Conservation (phyloP, 2,888 invertebrate species). For the Lumbricus terrestris region DNA sequence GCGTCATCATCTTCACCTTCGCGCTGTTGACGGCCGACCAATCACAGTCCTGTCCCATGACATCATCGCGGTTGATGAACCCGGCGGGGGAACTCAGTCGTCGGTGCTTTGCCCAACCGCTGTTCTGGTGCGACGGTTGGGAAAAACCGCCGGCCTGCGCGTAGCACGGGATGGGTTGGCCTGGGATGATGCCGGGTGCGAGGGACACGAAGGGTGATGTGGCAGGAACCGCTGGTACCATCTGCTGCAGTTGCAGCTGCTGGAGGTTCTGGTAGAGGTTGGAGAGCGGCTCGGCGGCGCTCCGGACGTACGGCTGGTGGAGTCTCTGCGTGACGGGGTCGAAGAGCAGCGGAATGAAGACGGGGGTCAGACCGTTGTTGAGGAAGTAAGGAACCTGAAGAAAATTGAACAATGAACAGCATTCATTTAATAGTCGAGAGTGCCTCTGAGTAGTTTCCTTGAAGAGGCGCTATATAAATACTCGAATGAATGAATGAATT, state of each 20-base stretch:
- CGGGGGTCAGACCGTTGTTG: constrained; percentile 6
- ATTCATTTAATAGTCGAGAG: too few species aligned
- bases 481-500: too few species aligned
- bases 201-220: not conserved
- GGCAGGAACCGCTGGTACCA: not conserved
- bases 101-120: not conserved
- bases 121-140: not conserved
- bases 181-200: not conserved
- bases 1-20: constrained; percentile 5
- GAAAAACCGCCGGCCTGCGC: not conserved
- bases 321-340: not conserved
- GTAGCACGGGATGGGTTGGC: not conserved
- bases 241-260: constrained; percentile 8
- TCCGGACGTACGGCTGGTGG: not conserved
- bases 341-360: not conserved
- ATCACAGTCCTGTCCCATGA: not conserved
- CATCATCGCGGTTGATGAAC: not conserved
- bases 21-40: constrained; percentile 9
- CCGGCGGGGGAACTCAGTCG: not conserved
- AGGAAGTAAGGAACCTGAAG: not conserved
- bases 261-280: constrained; percentile 15
- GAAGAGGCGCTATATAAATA: too few species aligned
- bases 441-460: too few species aligned
- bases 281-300: not conserved
- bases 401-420: not conserved